Conservation (phyloP, 2,797 vertebrate species). For the Fistularia commersonii region DNA sequence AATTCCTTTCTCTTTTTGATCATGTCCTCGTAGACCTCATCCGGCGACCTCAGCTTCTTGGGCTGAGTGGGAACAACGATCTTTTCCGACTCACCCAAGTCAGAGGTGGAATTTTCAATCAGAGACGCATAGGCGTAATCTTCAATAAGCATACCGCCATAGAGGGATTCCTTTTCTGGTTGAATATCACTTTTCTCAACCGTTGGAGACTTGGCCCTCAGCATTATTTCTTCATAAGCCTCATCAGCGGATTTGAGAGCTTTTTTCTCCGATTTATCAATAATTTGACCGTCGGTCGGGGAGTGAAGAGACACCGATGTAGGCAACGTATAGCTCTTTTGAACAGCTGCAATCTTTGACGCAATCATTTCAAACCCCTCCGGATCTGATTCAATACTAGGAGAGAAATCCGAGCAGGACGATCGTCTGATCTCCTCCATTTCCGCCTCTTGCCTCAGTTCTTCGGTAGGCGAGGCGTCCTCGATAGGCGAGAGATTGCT, state of each 20-base stretch:
- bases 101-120: conserved; percentile 80
- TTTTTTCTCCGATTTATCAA: conserved; percentile 69
- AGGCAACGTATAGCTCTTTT: conserved; percentile 92
- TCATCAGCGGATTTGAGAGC: conserved; percentile 88
- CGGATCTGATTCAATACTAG: conserved; percentile 94
- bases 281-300: conserved; percentile 84
- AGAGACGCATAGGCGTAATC: conserved; percentile 95
- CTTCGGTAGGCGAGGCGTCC: conserved; percentile 97
- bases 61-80: conserved; percentile 79
- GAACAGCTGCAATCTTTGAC: conserved; percentile 91
- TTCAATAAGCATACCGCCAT: conserved; percentile 94
- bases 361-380: conserved; percentile 95
- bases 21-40: conserved; percentile 88
- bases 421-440: conserved; percentile 97
- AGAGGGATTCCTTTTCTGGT: conserved; percentile 88
- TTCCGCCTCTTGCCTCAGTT: conserved; percentile 94
- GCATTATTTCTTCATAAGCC: conserved; percentile 93
- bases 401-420: conserved; percentile 97
- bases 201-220: conserved; percentile 84
- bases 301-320: conserved; percentile 89
- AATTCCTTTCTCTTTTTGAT: conserved; percentile 84
- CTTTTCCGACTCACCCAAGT: conserved; percentile 73
- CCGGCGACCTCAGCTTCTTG: conserved; percentile 81
- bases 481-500: conserved; percentile 98
- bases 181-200: conserved; percentile 76